Conservation (phyloP, 2,888 invertebrate genomes). For the Amaurobius ferox region DNA sequence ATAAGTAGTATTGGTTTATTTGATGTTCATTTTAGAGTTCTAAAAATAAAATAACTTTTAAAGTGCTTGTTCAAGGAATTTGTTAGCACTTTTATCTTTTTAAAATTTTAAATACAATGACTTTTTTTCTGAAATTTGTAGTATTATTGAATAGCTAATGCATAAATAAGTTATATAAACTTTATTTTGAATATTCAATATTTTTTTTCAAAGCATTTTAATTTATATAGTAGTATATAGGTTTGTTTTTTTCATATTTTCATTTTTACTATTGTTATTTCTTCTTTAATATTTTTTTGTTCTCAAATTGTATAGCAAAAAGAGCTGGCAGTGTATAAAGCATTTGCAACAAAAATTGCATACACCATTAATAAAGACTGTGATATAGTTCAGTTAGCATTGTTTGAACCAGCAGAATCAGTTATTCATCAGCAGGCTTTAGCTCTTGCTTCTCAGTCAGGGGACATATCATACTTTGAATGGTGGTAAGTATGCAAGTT, state of each 20-base stretch:
- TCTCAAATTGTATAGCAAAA: conserved; percentile 29
- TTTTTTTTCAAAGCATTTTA: too few species aligned
- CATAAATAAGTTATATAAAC: too few species aligned
- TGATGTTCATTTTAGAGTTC: too few species aligned
- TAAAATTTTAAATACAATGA: too few species aligned
- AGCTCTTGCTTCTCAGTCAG: conserved; percentile 79
- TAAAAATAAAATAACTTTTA: too few species aligned
- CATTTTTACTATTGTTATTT: neutral
- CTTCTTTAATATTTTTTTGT: neutral
- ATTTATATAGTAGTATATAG: too few species aligned
- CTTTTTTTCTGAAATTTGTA: too few species aligned
- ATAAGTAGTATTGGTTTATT: too few species aligned
- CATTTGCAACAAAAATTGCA: conserved; percentile 82
- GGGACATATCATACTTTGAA: conserved; percentile 82
- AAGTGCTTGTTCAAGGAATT: too few species aligned
- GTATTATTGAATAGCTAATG: too few species aligned
- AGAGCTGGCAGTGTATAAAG: conserved; percentile 80
- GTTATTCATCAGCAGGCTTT: conserved; percentile 81
- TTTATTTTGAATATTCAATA: too few species aligned
- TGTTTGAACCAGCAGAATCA: conserved; percentile 82
- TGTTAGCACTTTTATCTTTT: too few species aligned
- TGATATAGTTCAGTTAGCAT: conserved; percentile 84
- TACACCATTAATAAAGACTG: conserved; percentile 81
- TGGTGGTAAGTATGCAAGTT: conserved; percentile 82
- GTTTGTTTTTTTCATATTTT: conserved; percentile 75